A percentile compares a stretch with the other conserved stretches of the same genome.
Evolutionary conservation across 1,140 invertebrate genomes (phyloP).

Genomic region (Apolygus lucorum): DNA sequence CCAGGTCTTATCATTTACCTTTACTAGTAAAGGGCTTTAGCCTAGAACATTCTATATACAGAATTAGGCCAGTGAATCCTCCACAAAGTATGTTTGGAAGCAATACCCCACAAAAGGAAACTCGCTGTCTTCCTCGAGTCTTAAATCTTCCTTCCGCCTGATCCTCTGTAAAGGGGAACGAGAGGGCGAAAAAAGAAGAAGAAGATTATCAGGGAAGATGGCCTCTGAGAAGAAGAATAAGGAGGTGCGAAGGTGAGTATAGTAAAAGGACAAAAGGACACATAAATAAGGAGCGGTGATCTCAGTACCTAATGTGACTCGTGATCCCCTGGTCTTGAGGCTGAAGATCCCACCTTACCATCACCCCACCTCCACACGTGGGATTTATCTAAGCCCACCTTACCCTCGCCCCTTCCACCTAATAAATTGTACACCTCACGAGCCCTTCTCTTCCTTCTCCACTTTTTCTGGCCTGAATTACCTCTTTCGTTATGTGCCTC

Average conservation of each 20-base stretch:
- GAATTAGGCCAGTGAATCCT: too few relatives aligned
- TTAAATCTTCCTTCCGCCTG: not conserved
- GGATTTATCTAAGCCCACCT: constrained; percentile 5
- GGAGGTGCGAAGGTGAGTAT: constrained; percentile 7
- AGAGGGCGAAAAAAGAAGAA: constrained; percentile 6
- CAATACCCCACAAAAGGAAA: too few relatives aligned
- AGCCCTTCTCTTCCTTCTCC: not conserved
- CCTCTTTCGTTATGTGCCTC: not conserved
- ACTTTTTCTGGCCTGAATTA: not conserved
- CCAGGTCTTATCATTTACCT: too few relatives aligned
- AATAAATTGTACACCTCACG: constrained; percentile 11
- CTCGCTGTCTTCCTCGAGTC: too few relatives aligned
- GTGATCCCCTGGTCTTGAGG: constrained; percentile 2
- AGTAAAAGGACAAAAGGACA: constrained; percentile 11
- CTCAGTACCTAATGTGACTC: constrained; percentile 8
- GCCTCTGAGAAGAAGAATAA: constrained; percentile 5
- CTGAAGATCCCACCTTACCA: constrained; percentile 6
- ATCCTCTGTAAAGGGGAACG: not conserved
- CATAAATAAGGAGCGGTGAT: constrained; percentile 12
- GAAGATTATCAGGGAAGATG: constrained; percentile 16
- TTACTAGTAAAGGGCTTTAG: too few relatives aligned
- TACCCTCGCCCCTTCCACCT: not conserved
- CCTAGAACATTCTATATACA: too few relatives aligned
- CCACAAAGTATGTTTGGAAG: too few relatives aligned
- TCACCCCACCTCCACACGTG: not conserved